Evolutionary conservation across 2,113 vertebrate species (phyloP), one percentile per base, ranked within the genome.

Genomic region (Monopterus albus): DNA sequence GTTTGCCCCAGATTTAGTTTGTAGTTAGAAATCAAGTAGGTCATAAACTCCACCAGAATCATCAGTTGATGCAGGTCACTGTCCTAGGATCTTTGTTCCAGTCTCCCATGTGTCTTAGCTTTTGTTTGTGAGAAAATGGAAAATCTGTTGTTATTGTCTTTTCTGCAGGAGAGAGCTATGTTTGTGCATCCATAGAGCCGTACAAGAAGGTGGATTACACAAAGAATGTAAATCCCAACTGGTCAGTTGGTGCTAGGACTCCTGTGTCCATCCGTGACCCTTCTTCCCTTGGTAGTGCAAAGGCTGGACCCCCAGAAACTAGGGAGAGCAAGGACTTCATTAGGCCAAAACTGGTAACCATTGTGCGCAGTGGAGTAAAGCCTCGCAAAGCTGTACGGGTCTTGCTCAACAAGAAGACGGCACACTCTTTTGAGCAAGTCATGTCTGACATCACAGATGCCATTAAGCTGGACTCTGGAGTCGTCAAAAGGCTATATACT

Each of bases 211-310:
- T 99, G 90, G 98, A 99, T 59, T 99, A 99, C 90, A 98, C 95
- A 15, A 98, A 97, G 94, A 99, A 99, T 45, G 96, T 98, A 81
- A 99, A 98, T 78, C 98, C 98, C 59, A 99, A 99, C 89, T 99
- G 98, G 98, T 94, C 96, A 0, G 95, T 97, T 71, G 98, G 97
- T 18, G 92, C 95, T 18, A 95, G 92, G 91, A 95, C 95, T 67
- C 85, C 89, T 18, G 89, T 83, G 0, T 58, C 91, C 39, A 79
- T 89, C 28, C 94, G 96, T 25, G 90, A 93, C 0, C 95, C 96
- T 74, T 87, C 93, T 0, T 96, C 96, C 7, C 93, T 98, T 52
- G 95, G 93, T 46, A 93, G 94, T 18, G 85, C 92, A 84, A 97
- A 95, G 84, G 89, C 94, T 28, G 92, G 91, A 60, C 71, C 92